Base-by-base conservation (phyloP, 2,113 vertebrate genomes). In the Anarrhichthys ocellatus region DNA sequence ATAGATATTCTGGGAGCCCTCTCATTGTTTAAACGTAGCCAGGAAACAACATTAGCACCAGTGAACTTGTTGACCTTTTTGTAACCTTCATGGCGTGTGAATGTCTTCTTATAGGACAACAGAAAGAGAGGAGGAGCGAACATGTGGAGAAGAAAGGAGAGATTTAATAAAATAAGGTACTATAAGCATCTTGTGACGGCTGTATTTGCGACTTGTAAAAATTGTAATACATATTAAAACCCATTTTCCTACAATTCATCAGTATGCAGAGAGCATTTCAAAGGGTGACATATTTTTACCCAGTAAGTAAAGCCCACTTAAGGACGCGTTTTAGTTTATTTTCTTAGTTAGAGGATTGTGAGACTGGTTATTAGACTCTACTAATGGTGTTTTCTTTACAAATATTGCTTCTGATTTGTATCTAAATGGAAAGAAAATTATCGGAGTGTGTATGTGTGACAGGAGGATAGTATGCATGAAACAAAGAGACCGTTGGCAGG, bases 351-450 rank as follows among this genome's bases (percentile, higher is more conserved):
- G 50, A 77, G 70, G n/a, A 78, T 77, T 68, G 76, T 76, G 69
- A 64, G 74, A 70, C 56, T 56, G 52, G 78, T 70, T 79, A 63
- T 85, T 66, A 48, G 76, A 58, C 24, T 79, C 48, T 24, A 80
- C 38, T 62, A 42, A 42, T 20, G 27, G 17, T 89, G 81, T 86
- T 91, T 93, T 79, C 70, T 89, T 29, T 89, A 24, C 66, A 88
- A 94, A 91, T 82, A 84, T 83, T 87, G 56, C 52, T 74, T 56
- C 61, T 76, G 63, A 76, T 82, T 62, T 81, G 2, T 78, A 82
- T 76, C 32, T 73, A 17, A 58, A 66, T 22, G 2, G 14, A 61
- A 17, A 58, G 36, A 77, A 63, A 72, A 76, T 71, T 32, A 61
- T 6, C 64, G 52, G 46, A 24, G 9, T 29, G 24, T 58, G 24